Conservation (phyloP, 2,113 vertebrate genomes). For the Cyprinodon variegatus region DNA sequence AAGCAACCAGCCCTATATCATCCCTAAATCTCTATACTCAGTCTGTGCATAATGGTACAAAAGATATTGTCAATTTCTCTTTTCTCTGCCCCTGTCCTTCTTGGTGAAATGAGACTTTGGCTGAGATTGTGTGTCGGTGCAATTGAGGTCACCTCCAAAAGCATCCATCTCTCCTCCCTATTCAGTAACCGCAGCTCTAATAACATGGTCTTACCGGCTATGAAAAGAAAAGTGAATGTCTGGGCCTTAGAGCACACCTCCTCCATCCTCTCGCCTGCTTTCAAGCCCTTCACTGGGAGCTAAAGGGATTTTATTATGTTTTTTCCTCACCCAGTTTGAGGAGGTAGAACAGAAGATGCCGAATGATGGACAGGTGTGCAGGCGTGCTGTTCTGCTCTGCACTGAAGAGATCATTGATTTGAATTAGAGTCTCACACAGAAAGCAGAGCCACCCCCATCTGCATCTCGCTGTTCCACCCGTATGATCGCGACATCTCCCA, state of each 20-base stretch:
- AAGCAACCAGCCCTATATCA: conserved; percentile 66
- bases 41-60: conserved; percentile 71
- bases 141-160: conserved; percentile 76
- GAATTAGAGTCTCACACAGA: conserved; percentile 69
- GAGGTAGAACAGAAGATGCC: conserved; percentile 72
- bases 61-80: conserved; percentile 71
- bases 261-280: conserved; percentile 36
- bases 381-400: conserved; percentile 70
- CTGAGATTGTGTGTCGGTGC: conserved; percentile 57
- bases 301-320: conserved; percentile 46
- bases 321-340: conserved; percentile 45
- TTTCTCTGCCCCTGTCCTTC: conserved; percentile 48
- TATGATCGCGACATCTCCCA: conserved; percentile 65
- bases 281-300: conserved; percentile 63
- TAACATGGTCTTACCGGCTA: conserved; percentile 59
- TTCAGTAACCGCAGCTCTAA: conserved; percentile 67
- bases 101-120: conserved; percentile 70
- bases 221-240: conserved; percentile 69
- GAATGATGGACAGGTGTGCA: conserved; percentile 79
- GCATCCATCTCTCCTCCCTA: conserved; percentile 62
- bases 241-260: conserved; percentile 54
- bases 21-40: conserved; percentile 68
- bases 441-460: conserved; percentile 44
- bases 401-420: conserved; percentile 77
- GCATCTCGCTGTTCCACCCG: conserved; percentile 67